Conservation (phyloP, 2,797 vertebrate species). For the Lepilemur ruficaudatus region DNA sequence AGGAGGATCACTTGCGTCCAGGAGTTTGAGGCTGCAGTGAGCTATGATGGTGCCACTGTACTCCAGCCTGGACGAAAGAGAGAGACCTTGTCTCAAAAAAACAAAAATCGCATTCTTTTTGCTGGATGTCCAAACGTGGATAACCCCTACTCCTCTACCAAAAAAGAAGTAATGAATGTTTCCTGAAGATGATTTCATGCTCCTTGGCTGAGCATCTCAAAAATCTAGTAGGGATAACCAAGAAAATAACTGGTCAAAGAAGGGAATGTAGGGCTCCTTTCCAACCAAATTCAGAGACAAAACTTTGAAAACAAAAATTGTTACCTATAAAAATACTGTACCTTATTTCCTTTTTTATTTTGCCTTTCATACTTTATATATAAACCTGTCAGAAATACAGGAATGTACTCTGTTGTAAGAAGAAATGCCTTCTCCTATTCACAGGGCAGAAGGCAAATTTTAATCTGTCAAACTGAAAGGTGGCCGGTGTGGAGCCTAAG, state of each 20-base stretch:
- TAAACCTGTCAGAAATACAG: not conserved
- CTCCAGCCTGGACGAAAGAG: not conserved
- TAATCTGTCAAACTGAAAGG: not conserved
- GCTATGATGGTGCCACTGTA: not conserved
- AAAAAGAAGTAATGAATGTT: not conserved
- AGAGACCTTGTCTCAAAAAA: not conserved
- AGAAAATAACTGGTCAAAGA: constrained; percentile 34
- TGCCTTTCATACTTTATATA: not conserved
- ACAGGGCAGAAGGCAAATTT: not conserved
- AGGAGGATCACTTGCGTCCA: not conserved
- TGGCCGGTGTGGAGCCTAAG: not conserved
- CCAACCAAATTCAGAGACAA: constrained; percentile 10
- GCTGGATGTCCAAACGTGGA: not conserved
- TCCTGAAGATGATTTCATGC: constrained; percentile 22
- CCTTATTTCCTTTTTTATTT: constrained; percentile 29
- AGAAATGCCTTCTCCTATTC: not conserved
- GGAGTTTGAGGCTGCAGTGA: not conserved
- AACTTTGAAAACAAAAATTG: constrained; percentile 18
- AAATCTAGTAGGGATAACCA: constrained; percentile 35
- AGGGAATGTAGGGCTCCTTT: constrained; percentile 30
- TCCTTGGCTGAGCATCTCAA: not conserved
- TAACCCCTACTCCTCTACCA: fast-evolving
- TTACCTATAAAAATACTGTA: constrained; percentile 33
- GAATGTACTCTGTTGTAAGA: not conserved
- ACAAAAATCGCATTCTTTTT: constrained; percentile 14